Base-by-base conservation (phyloP, 2,797 vertebrate species). In the Mus minutoides region DNA sequence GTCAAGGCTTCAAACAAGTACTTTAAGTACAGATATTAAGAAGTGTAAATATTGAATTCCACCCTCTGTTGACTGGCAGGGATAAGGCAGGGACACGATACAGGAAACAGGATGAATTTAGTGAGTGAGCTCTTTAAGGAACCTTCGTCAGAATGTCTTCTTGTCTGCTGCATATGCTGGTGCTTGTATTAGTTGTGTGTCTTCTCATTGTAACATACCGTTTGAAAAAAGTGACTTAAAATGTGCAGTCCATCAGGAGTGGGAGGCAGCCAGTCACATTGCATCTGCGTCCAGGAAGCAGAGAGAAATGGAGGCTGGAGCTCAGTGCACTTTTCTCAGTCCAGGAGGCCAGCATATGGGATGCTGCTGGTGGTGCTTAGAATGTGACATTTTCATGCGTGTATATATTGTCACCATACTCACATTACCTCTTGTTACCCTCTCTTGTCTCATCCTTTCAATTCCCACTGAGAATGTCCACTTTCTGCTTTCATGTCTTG, bases 21-120 rank as follows among this genome's bases (percentile, higher is more conserved):
- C 88, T 98, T 97, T 96, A 91, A 92, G 16, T 75, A 19, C 3
- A 79, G 83, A 29, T 52, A 2, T 93, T 95, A 86, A 95, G 52
- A 96, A 95, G 52, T 95, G 26, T 92, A 6, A 19, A 95, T 58
- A 90, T 95, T 97, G 97, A 90, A 94, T 95, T 52, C 67, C 71
- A 95, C 29, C 95, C 46, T 2, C 31, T 96, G 83, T 96, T 96
- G 91, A 37, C 46, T 40, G 92, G 29, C 34, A 56, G 29, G 64
- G 91, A 95, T 94, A 88, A 94, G 80, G 67, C 94, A 87, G 87
- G 78, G 31, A 1, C 4, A 82, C 88, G 90, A 67, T 79, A 69
- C 19, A 69, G 64, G 92, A 96, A 91, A 96, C 94, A 92, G 14
- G 95, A 75, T 85, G 83, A 73, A 90, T 71, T 49, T 88, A 95